phyloP scores from a whole-genome alignment of 2,113 vertebrate genomes.

The Mastomys natalensis region DNA sequence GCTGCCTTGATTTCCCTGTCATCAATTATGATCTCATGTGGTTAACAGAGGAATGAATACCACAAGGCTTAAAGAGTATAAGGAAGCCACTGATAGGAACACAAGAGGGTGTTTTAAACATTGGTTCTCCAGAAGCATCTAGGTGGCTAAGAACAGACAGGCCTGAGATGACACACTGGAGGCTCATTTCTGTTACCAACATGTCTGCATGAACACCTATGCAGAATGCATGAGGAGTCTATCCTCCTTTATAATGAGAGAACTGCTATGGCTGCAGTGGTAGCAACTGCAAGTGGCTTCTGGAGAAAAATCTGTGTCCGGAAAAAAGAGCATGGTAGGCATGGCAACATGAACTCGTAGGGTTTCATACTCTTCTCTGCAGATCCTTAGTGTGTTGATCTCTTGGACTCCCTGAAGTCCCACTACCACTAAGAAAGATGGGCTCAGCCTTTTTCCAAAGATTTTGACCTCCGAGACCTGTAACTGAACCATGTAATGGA shows the following conservation, averaged over 20 bases:
- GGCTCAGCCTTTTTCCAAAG: background rate
- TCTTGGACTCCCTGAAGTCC: background rate
- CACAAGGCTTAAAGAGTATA: background rate
- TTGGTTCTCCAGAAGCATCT: background rate
- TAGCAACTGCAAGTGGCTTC: background rate
- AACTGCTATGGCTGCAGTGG: background rate
- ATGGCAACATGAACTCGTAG: accelerated
- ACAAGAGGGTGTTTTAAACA: accelerated
- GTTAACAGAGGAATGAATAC: background rate
- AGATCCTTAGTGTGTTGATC: background rate
- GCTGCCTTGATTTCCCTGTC: background rate
- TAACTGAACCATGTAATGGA: background rate
- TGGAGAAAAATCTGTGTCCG: background rate
- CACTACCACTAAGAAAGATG: background rate
- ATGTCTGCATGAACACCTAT: background rate
- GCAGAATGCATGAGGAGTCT: background rate
- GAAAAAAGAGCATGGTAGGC: accelerated
- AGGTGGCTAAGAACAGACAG: background rate
- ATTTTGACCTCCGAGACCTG: background rate
- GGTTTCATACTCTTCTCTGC: background rate
- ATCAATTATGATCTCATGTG: background rate
- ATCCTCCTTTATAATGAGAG: background rate
- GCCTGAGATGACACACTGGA: background rate
- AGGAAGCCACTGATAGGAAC: background rate
- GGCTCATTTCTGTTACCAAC: background rate